Evolutionary conservation across 1,140 invertebrate species (phyloP).

Genomic region (Zaprionus gabonicus): DNA sequence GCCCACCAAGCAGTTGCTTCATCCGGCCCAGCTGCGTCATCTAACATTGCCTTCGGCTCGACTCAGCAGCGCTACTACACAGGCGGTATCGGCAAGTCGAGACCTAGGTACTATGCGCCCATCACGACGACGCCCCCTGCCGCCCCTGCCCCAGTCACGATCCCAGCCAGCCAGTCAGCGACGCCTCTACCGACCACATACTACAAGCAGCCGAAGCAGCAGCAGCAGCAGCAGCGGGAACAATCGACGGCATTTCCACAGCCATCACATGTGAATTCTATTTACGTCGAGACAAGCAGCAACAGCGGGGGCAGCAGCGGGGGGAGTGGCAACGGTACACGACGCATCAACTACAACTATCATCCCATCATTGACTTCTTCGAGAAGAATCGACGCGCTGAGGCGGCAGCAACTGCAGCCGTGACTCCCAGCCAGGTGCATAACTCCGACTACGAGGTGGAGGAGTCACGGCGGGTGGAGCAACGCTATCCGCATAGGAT

Average conservation of each 20-base stretch:
- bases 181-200: conserved; percentile 62
- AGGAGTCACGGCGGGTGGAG: conserved; percentile 58
- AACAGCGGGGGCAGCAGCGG: conserved; percentile 17
- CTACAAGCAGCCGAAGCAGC: conserved; percentile 38
- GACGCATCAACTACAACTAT: conserved; percentile 92
- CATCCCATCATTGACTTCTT: conserved; percentile 94
- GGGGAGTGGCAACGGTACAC: conserved; percentile 54
- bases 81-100: conserved; percentile 49
- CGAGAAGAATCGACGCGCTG: conserved; percentile 81
- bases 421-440: neutral
- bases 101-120: conserved; percentile 75
- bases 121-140: conserved; percentile 40
- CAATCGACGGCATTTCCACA: conserved; percentile 65
- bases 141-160: conserved; percentile 27
- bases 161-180: conserved; percentile 48
- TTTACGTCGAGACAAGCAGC: conserved; percentile 40
- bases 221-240: conserved; percentile 44
- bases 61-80: conserved; percentile 40
- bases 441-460: conserved; percentile 29
- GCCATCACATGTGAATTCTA: conserved; percentile 65
- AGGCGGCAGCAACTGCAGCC: conserved; percentile 33
- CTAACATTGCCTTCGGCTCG: conserved; percentile 52
- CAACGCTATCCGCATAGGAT: conserved; percentile 45
- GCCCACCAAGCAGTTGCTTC: conserved; percentile 84
- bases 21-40: conserved; percentile 56